Evolutionary conservation across 2,888 invertebrate species (phyloP).

Genomic region (Hypercompe scribonia): DNA sequence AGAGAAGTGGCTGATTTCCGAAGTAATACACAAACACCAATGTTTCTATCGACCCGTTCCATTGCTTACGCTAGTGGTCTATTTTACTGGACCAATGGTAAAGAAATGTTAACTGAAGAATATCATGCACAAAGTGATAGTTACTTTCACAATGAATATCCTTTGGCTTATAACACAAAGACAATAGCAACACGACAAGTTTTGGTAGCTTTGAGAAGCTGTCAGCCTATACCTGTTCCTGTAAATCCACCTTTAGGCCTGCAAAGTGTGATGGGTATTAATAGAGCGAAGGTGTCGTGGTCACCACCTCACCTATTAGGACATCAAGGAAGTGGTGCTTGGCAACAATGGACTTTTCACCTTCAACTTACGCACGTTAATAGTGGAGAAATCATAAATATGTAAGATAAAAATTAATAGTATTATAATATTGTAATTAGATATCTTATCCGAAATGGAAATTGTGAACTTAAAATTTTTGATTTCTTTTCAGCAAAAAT

Average conservation of each 20-base stretch:
- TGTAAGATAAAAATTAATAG: conserved; percentile 58
- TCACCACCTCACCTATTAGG: conserved; percentile 91
- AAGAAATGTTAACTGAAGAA: conserved; percentile 92
- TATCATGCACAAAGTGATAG: conserved; percentile 89
- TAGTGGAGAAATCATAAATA: conserved; percentile 68
- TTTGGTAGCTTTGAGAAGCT: conserved; percentile 87
- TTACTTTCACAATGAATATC: conserved; percentile 93
- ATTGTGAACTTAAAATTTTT: not conserved
- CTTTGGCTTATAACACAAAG: conserved; percentile 80
- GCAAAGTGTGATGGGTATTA: conserved; percentile 93
- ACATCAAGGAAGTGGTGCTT: conserved; percentile 90
- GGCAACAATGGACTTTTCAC: conserved; percentile 92
- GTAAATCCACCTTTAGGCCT: conserved; percentile 92
- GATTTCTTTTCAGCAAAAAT: conserved; percentile 63
- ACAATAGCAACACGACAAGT: conserved; percentile 74
- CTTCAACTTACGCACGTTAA: conserved; percentile 88
- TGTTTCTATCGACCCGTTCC: conserved; percentile 91
- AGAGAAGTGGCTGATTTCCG: conserved; percentile 91
- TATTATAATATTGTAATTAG: not conserved
- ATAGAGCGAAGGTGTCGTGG: conserved; percentile 93
- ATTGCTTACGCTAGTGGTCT: conserved; percentile 91
- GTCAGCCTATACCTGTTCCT: conserved; percentile 93
- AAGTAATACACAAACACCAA: conserved; percentile 91
- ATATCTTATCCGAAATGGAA: not conserved
- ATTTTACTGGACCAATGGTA: conserved; percentile 95